phyloP scores from a whole-genome alignment of 1,140 invertebrate genomes.

The Nylanderia fulva region DNA sequence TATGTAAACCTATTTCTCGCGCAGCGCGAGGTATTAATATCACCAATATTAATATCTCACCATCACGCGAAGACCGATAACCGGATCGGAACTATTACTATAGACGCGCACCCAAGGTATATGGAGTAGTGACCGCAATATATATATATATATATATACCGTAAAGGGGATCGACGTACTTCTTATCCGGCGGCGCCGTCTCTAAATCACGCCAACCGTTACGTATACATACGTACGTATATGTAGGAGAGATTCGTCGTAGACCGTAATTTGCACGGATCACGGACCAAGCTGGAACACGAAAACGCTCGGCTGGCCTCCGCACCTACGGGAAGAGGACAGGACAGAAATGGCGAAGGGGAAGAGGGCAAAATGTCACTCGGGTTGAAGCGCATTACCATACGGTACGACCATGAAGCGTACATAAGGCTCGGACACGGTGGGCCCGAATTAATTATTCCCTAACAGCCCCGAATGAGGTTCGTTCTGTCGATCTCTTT shows the following conservation, averaged over 20 bases:
- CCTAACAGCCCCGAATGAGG: slow-evolving; percentile 65
- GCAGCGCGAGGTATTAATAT: background rate
- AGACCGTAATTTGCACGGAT: slow-evolving; percentile 73
- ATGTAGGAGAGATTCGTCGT: slow-evolving; percentile 63
- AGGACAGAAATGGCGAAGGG: background rate
- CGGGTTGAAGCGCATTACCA: slow-evolving; percentile 71
- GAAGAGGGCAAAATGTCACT: slow-evolving; percentile 62
- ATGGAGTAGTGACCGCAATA: background rate
- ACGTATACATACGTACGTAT: slow-evolving; percentile 67
- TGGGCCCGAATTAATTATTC: slow-evolving; percentile 71
- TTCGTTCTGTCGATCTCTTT: slow-evolving; percentile 33
- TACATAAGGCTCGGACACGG: slow-evolving; percentile 64
- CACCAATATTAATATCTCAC: no score
- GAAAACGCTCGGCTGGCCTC: slow-evolving; percentile 65
- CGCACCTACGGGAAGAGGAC: background rate
- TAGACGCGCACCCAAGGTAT: no score
- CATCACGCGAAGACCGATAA: background rate
- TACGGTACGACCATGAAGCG: slow-evolving; percentile 67
- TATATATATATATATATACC: no score
- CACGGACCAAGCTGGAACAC: slow-evolving; percentile 71
- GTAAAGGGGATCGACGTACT: slow-evolving; percentile 32
- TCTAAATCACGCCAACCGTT: slow-evolving; percentile 63
- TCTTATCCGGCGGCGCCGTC: slow-evolving; percentile 42
- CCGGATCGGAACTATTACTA: slow-evolving; percentile 31
- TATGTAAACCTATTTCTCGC: background rate